Percentiles rank a stretch among this genome's conserved stretches.
phyloP scores from a whole-genome alignment of 1,140 invertebrate genomes.

The Zaprionus capensis region DNA sequence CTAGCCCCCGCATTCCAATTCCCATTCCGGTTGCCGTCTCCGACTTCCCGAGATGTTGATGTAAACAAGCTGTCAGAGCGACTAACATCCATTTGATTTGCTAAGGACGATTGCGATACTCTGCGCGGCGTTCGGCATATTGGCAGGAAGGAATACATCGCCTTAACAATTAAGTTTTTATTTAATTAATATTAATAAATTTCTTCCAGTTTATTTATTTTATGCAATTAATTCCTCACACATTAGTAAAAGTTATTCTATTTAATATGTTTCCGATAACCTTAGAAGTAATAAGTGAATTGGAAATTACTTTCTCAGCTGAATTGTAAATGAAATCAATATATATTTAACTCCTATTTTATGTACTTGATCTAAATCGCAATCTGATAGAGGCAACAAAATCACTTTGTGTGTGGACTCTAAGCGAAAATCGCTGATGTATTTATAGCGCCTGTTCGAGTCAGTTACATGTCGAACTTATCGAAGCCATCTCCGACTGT shows the following conservation, averaged over 20 bases:
- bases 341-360: background rate
- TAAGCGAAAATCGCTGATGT: slow-evolving; percentile 4
- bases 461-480: slow-evolving; percentile 51
- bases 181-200: no score
- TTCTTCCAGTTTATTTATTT: no score
- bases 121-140: background rate
- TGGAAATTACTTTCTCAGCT: background rate
- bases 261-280: no score
- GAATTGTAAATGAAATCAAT: background rate
- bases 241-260: no score
- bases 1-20: slow-evolving; percentile 9
- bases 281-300: background rate
- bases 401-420: background rate
- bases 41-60: slow-evolving; percentile 45
- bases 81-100: slow-evolving; percentile 67
- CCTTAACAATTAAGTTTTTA: no score
- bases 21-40: slow-evolving; percentile 16
- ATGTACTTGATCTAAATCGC: background rate
- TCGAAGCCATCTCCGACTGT: slow-evolving; percentile 43
- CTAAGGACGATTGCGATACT: slow-evolving; percentile 42
- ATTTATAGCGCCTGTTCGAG: slow-evolving; percentile 44
- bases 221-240: no score
- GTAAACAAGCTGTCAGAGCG: slow-evolving; percentile 77
- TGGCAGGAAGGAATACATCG: background rate
- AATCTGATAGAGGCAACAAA: background rate